phyloP scores from a whole-genome alignment of 1,140 invertebrate genomes.

The Chironomus tepperi region DNA sequence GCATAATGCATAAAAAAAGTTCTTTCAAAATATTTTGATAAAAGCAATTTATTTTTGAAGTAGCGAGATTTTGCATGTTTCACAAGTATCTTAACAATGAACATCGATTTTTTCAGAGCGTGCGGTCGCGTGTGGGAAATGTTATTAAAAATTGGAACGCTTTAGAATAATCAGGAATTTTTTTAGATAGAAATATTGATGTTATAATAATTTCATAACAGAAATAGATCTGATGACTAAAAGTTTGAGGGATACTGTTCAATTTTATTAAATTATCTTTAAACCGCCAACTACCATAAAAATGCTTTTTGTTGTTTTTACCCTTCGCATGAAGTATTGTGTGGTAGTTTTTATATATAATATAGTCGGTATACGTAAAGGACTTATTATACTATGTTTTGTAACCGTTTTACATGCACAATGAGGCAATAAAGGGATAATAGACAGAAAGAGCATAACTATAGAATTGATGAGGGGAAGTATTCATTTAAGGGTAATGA shows the following conservation, averaged over 20 bases:
- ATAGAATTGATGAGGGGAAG: not conserved
- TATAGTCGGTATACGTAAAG: not conserved
- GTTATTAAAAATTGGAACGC: too few species aligned
- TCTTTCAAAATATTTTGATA: not conserved
- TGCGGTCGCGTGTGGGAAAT: not conserved
- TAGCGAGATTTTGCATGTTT: not conserved
- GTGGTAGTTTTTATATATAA: too few species aligned
- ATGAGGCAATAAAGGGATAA: not conserved
- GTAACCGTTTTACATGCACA: constrained; percentile 12
- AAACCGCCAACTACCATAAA: constrained; percentile 17
- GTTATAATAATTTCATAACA: not conserved
- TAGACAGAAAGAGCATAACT: not conserved
- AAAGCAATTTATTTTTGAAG: not conserved
- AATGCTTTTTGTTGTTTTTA: not conserved
- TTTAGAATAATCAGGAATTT: not conserved
- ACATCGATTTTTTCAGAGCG: not conserved
- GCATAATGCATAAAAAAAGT: not conserved
- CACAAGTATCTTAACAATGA: not conserved
- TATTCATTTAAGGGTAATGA: not conserved
- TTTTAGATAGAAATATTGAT: not conserved
- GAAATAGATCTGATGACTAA: too few species aligned
- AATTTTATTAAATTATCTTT: constrained; percentile 17
- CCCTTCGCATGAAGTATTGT: too few species aligned
- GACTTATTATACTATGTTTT: not conserved
- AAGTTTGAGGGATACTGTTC: too few species aligned